Evolutionary conservation across 2,797 vertebrate species (phyloP), one percentile per base, ranked within the genome.

Genomic region (Tachyglossus aculeatus): DNA sequence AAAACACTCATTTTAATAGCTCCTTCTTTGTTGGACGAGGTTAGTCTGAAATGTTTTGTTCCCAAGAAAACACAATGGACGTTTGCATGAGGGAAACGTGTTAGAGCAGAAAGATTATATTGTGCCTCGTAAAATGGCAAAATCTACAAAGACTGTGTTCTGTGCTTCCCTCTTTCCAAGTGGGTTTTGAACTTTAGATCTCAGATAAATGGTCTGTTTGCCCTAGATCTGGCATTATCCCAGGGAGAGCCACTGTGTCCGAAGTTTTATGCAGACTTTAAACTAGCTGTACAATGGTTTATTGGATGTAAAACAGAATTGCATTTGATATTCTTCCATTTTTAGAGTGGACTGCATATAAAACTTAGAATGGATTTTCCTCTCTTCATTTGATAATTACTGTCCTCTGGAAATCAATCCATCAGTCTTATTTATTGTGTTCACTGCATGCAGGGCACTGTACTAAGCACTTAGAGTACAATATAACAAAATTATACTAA

Each of bases 191-290:
- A 67, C n/a, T 44, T 77, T 78, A 45, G 44, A 74, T 77, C 36
- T 69, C 18, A 74, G 48, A 39, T 3, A 24, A 29, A 44, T 53
- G 14, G 18, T 59, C 33, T 55, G 21, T 67, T 62, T 81, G 43
- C 51, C 50, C 63, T 58, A 16, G 27, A 61, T 77, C 59, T 79
- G 66, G 39, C 53, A 60, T 19, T 67, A 51, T 67, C 57, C 16
- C 39, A 37, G 19, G 38, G 24, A 60, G 41, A 67, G 62, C n/a
- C n/a, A 25, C 3, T 50, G 48, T 37, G n/a, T 14, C 13, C 34
- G 51, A 31, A 76, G 18, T 31, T 78, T 84, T 80, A 51, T 25
- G 0, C 38, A 74, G 15, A 7, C 59, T 76, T 78, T 84, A 59
- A 77, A 40, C 61, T 41, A 84, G 34, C 56, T 62, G 44, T 25